A percentile compares a stretch with the other conserved stretches of the same genome.
Evolutionary conservation across 2,888 invertebrate genomes (phyloP).

Genomic region (Ceraclea dissimilis): DNA sequence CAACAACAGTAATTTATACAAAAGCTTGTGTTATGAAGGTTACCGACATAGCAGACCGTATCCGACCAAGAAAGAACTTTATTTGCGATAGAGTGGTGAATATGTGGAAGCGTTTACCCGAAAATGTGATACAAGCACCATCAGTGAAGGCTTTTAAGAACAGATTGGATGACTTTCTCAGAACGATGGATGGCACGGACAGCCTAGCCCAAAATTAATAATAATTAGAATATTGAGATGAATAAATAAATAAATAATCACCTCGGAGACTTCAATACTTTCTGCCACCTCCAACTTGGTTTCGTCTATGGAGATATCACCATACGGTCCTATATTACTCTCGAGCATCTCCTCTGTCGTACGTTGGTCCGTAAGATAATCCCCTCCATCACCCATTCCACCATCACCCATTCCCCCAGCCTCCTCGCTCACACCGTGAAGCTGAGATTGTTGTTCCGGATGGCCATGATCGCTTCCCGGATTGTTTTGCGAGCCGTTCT

Average conservation of each 20-base stretch:
- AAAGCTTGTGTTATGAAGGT: no score
- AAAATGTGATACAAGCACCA: neutral
- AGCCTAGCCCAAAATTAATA: no score
- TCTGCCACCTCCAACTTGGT: slow-evolving; percentile 6
- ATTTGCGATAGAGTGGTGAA: no score
- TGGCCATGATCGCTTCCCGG: neutral
- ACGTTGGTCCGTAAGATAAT: neutral
- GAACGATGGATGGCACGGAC: no score
- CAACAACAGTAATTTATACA: no score
- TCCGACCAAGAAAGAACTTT: no score
- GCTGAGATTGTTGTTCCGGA: neutral
- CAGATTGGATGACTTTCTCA: no score
- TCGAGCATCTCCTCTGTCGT: neutral
- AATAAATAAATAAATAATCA: no score
- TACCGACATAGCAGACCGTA: no score
- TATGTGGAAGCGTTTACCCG: neutral
- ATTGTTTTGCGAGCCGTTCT: neutral
- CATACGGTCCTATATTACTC: neutral
- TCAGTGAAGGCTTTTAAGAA: no score
- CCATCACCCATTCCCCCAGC: neutral
- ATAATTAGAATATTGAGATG: no score
- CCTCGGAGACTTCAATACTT: slow-evolving; percentile 11
- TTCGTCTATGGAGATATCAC: slow-evolving; percentile 12
- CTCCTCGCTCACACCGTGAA: neutral
- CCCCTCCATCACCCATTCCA: neutral